Evolutionary conservation across 2,888 invertebrate genomes (phyloP), one percentile per base, ranked within the genome.

Genomic region (Amphipoea lucens): DNA sequence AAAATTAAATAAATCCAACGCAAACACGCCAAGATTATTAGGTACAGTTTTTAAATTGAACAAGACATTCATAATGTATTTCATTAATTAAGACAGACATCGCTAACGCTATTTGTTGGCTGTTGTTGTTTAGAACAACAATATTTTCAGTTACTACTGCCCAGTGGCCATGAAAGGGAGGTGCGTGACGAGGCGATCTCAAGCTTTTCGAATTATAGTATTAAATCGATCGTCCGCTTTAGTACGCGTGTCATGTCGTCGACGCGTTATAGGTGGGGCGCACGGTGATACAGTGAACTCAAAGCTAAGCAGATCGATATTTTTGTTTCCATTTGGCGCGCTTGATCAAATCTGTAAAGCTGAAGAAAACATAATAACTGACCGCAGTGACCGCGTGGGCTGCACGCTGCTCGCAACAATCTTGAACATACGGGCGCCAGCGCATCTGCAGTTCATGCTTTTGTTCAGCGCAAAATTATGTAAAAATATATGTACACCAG

Each of bases 161-260:
- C 36, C 11, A n/a, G n/a, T 40, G 36, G 14, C 29, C 1, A 45
- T 29, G 54, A 23, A 69, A 51, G 40, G 29, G 5, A 12, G 17
- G 63, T 57, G 60, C 80, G 80, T 62, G 42, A 45, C 60, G 29
- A 11, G 14, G 7, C 23, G 29, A 36, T n/a, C 81, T 20, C n/a
- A 36, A 54, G 48, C 20, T 54, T 20, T 62, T 45, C 36, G 17
- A 54, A 45, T 63, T 17, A 63, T 40, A 17, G 12, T 17, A 45
- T 36, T n/a, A n/a, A 65, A 65, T 79, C 81, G 74, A 81, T 81
- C 29, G 29, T 48, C 57, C 14, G 40, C 20, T 54, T 54, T 23
- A 36, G 23, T 40, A 45, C 23, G 54, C 62, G 45, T 63, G 51
- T 3, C 51, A 17, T 23, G 7, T 63, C 36, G 12, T 54, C n/a